Conservation (phyloP, 2,113 vertebrate genomes). For the Oceanodroma tethys region DNA sequence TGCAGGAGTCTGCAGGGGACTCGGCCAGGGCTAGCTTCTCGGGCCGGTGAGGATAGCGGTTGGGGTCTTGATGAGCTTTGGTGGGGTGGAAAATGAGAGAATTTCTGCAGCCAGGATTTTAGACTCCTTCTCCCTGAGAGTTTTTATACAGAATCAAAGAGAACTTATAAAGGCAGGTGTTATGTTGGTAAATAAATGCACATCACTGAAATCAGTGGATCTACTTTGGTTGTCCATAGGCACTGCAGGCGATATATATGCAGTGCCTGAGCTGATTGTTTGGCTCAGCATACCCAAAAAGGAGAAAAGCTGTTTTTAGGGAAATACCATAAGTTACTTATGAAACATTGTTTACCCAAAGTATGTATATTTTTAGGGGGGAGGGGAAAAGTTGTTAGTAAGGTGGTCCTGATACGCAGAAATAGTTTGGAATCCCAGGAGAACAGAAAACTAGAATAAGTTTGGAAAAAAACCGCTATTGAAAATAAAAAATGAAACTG, state of each 20-base stretch:
- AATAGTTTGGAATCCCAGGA: background rate
- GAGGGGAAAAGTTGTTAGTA: background rate
- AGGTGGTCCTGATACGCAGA: background rate
- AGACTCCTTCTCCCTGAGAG: background rate
- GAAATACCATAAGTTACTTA: background rate
- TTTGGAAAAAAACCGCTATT: background rate
- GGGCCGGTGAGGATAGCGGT: rapidly evolving
- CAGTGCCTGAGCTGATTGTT: no score
- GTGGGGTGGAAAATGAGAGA: background rate
- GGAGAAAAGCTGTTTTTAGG: background rate
- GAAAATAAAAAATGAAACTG: background rate
- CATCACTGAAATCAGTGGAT: background rate
- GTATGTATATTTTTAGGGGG: no score
- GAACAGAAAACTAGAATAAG: background rate
- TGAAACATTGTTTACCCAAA: background rate
- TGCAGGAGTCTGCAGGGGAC: background rate
- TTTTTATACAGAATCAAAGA: no score
- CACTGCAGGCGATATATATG: no score
- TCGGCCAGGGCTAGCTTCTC: background rate
- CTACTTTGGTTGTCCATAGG: background rate
- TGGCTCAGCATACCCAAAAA: background rate
- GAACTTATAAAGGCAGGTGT: background rate
- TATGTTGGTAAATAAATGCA: background rate
- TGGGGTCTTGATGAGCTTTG: background rate
- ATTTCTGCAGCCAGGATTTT: background rate